Conservation (phyloP, 1,140 invertebrate genomes). For the Brevipalpus yothersi region DNA sequence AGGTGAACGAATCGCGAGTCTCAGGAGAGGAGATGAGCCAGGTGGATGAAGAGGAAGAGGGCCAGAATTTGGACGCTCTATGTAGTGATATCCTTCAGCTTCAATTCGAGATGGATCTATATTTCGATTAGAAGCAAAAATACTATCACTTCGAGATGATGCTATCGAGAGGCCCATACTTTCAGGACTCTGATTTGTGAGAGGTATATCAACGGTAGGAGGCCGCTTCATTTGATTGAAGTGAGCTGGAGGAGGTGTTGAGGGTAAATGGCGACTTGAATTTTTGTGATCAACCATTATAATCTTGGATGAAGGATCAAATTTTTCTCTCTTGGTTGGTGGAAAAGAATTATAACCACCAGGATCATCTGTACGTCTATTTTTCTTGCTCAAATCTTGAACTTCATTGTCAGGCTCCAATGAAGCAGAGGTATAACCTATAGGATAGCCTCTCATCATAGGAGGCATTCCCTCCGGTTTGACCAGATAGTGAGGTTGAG, state of each 20-base stretch:
- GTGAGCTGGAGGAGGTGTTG: slow-evolving; percentile 12
- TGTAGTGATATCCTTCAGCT: not conserved
- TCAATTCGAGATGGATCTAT: not conserved
- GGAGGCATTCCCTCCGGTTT: not conserved
- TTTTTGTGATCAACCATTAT: not conserved
- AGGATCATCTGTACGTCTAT: not conserved
- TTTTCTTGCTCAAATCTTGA: slow-evolving; percentile 18
- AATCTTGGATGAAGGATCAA: not conserved
- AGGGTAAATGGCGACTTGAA: not conserved
- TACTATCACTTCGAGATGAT: not conserved
- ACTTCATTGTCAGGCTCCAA: slow-evolving; percentile 12
- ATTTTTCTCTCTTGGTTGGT: slow-evolving; percentile 7
- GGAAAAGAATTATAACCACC: not conserved
- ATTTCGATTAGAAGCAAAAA: not conserved
- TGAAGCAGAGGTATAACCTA: not conserved
- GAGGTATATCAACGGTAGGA: not conserved
- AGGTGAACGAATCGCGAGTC: not conserved
- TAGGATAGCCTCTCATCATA: not conserved
- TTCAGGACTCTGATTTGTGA: not conserved
- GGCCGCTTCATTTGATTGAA: slow-evolving; percentile 3
- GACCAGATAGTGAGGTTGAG: not conserved
- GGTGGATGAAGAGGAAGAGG: not conserved
- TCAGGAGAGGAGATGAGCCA: not conserved
- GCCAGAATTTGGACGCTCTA: not conserved
- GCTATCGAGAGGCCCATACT: not conserved